A percentile compares a stretch with the other conserved stretches of the same genome.
Conservation (phyloP, 2,797 vertebrate genomes). For the Schizothorax lantsangensis region DNA sequence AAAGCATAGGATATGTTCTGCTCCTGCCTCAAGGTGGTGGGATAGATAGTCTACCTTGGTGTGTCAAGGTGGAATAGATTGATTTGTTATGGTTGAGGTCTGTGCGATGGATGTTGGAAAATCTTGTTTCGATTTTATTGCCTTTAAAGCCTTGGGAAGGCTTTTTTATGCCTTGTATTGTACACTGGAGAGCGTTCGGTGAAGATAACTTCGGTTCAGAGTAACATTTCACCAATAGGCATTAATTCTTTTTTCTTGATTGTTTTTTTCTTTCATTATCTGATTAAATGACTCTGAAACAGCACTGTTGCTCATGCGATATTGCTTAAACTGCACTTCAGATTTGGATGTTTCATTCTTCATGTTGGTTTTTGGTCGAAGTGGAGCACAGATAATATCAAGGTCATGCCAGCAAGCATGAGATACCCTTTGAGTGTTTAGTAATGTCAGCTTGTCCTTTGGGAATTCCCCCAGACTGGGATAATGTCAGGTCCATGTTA, state of each 20-base stretch:
- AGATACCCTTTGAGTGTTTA: constrained; percentile 7
- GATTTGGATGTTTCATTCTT: not conserved
- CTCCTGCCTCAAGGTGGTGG: constrained; percentile 56
- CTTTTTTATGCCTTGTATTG: constrained; percentile 41
- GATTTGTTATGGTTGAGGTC: constrained; percentile 58
- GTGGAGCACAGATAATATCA: not conserved
- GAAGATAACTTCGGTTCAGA: not conserved
- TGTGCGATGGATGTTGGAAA: constrained; percentile 54
- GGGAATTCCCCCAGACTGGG: constrained; percentile 19
- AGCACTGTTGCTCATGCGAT: not conserved
- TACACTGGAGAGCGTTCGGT: constrained; percentile 22
- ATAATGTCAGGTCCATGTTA: constrained; percentile 39
- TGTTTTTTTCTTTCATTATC: constrained; percentile 2
- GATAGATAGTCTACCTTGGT: constrained; percentile 63
- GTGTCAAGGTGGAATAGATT: constrained; percentile 58
- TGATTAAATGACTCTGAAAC: not conserved
- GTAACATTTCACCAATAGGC: not conserved
- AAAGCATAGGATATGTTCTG: constrained; percentile 60
- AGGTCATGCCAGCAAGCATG: not conserved
- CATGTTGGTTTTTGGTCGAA: not conserved
- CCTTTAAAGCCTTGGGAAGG: constrained; percentile 38
- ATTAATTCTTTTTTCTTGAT: constrained; percentile 5
- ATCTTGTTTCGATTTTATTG: constrained; percentile 53
- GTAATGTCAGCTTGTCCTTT: constrained; percentile 7
- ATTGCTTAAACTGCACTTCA: not conserved